These are phyloP conservation scores for Falcunculus frontatus DNA, from an alignment of 2,113 vertebrate genomes.

Conservation along the genomic window DNA sequence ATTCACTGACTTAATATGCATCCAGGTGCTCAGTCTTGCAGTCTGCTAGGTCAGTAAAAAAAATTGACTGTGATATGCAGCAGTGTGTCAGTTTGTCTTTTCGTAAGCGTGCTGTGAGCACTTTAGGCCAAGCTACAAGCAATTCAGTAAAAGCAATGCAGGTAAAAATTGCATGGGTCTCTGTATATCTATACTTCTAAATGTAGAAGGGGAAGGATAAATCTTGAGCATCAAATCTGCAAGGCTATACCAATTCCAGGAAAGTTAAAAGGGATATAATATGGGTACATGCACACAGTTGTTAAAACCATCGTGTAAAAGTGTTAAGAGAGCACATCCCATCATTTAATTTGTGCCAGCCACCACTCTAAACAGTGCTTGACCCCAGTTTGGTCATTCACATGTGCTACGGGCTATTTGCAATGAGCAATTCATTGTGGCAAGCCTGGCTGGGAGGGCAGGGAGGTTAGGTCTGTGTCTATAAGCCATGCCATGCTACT, in stretches of 20 bases:
- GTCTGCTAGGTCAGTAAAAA: neutral
- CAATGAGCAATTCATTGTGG: neutral
- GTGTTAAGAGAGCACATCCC: neutral
- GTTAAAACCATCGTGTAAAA: neutral
- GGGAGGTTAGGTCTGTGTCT: neutral
- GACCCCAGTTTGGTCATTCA: fast-evolving
- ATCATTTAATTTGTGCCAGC: neutral
- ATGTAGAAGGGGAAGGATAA: neutral
- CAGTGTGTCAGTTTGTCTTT: neutral
- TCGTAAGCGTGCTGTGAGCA: neutral
- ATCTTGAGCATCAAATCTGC: neutral
- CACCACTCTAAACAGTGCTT: neutral
- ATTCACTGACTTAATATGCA: neutral
- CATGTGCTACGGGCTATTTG: neutral
- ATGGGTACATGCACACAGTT: neutral
- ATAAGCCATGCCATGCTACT: neutral
- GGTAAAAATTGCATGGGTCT: neutral
- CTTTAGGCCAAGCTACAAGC: neutral
- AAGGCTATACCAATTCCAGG: neutral
- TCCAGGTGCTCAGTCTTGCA: neutral
- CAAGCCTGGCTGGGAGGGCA: neutral
- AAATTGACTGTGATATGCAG: neutral
- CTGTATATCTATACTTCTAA: neutral
- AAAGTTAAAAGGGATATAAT: neutral
- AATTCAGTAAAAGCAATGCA: neutral